Base-by-base conservation (phyloP, 2,797 vertebrate genomes). In the Cryptoblepharus egeriae region DNA sequence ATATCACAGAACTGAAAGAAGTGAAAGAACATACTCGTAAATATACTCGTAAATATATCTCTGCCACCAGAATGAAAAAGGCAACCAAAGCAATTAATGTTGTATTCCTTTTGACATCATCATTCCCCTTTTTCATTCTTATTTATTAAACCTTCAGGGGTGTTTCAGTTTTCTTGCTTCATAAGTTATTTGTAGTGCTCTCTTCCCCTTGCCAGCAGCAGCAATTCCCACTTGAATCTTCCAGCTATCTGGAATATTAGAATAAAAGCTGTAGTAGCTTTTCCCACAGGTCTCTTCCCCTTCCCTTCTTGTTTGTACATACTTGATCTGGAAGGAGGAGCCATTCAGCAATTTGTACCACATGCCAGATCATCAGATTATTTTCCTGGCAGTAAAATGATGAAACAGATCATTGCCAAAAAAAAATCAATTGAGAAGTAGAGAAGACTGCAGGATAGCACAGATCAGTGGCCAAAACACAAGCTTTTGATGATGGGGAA, bases 371-470 rank as follows among this genome's bases (percentile, higher is more conserved):
- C 83, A 80, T 0, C 0, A 79, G 87, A 80, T 28, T 79, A 64
- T 70, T 90, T 88, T 89, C 75, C 85, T 37, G 5, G 85, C 88
- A 87, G 49, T 15, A 86, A 28, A 79, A 49, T 55, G 83, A 71
- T 7, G 75, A 85, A 87, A 75, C 57, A 79, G 74, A 82, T 0
- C 3, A 58, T 3, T 90, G 91, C 85, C 87, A 88, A 81, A 65
- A 57, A 75, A 65, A 57, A 75, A 60, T 83, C 70, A 85, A 49
- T 85, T n/a, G 76, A 85, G 84, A 85, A 91, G 85, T 85, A 83
- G 87, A 73, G 79, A 79, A 75, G 88, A 73, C 78, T 55, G 49
- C 20, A 70, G 88, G 84, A 84, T 71, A 87, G 81, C 78, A 79
- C 32, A 85, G 52, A 84, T 79, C 81, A 74, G 64, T 79, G 77